Conservation (phyloP, 2,113 vertebrate species). For the Ploceus nigricollis region DNA sequence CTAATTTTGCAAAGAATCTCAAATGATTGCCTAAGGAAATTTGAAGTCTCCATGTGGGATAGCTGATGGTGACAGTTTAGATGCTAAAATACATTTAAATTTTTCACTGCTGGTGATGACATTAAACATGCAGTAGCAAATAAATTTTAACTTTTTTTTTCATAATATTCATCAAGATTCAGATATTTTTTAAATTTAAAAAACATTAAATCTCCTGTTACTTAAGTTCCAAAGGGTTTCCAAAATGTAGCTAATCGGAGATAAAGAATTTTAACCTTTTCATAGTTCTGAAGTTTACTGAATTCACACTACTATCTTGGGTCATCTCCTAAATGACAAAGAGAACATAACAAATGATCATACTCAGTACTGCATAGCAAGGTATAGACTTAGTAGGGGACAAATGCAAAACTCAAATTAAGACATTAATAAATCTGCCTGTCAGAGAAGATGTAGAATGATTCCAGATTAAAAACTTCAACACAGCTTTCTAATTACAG, state of each 20-base stretch:
- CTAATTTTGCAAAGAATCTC: not conserved
- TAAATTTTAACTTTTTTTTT: not conserved
- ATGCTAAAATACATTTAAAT: not conserved
- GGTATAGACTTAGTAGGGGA: not conserved
- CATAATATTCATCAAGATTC: not conserved
- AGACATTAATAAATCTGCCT: not conserved
- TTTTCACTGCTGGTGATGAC: not conserved
- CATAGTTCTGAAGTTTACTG: not conserved
- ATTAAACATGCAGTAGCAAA: not conserved
- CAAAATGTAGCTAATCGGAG: fast-evolving
- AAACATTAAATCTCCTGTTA: not conserved
- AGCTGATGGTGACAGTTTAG: not conserved
- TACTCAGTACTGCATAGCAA: not conserved
- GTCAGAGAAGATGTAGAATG: not conserved
- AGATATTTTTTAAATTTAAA: not conserved
- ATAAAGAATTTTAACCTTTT: not conserved
- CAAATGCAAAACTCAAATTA: not conserved
- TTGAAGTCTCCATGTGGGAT: not conserved
- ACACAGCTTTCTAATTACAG: constrained; percentile 8
- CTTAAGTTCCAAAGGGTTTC: not conserved
- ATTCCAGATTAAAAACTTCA: not conserved
- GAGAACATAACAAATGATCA: not conserved
- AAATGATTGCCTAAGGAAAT: not conserved
- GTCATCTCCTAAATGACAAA: not conserved
- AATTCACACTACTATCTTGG: not conserved